Percentiles rank a stretch among this genome's conserved stretches.
Conservation (phyloP, 2,113 vertebrate species). For the Regulus satrapa region DNA sequence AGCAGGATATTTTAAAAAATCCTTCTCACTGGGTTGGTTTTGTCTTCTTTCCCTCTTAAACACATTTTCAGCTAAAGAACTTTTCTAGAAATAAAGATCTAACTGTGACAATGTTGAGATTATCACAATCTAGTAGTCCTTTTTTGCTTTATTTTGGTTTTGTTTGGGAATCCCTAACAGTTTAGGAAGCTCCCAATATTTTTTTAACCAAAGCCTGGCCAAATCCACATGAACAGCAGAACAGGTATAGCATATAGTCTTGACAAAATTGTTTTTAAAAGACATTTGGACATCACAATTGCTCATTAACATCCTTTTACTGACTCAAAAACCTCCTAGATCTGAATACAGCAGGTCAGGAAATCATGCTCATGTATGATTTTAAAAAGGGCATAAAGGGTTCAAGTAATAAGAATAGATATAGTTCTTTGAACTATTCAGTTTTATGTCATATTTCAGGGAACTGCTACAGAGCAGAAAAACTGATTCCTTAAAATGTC, state of each 20-base stretch:
- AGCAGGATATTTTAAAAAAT: neutral
- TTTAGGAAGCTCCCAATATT: neutral
- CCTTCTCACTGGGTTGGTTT: neutral
- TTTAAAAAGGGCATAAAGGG: neutral
- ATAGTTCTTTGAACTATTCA: neutral
- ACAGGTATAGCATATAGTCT: neutral
- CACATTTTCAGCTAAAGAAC: neutral
- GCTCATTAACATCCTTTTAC: neutral
- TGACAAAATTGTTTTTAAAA: neutral
- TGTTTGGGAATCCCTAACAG: neutral
- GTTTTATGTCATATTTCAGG: neutral
- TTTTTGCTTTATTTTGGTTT: neutral
- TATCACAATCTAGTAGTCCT: neutral
- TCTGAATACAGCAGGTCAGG: neutral
- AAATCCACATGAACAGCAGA: neutral
- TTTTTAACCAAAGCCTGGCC: neutral
- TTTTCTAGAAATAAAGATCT: neutral
- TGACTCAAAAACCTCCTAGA: neutral
- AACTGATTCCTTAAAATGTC: neutral
- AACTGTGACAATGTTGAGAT: neutral
- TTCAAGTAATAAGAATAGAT: neutral
- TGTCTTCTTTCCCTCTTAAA: neutral
- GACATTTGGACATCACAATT: neutral
- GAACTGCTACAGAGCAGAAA: neutral
- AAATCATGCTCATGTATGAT: neutral